phyloP scores from a whole-genome alignment of 1,140 invertebrate species.

The Aricia agestis region DNA sequence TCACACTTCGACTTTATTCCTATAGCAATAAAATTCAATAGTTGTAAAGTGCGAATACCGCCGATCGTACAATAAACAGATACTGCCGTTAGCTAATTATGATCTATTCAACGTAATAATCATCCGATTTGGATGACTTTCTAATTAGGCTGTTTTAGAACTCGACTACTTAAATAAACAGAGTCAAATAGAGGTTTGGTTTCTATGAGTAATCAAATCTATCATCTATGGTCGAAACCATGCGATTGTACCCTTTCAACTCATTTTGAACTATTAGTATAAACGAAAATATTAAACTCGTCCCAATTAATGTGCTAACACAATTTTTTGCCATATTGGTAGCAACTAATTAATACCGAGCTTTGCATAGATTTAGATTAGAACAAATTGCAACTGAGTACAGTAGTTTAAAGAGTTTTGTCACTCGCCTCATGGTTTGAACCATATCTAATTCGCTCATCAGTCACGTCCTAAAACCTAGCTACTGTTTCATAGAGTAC shows the following conservation, averaged over 20 bases:
- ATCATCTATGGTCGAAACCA: background rate
- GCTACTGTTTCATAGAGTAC: background rate
- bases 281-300: no score
- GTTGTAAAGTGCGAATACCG: no score
- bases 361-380: no score
- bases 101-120: background rate
- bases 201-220: background rate
- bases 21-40: background rate
- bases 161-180: background rate
- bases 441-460: no score
- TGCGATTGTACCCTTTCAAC: no score
- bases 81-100: background rate
- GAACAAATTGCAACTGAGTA: no score
- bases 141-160: background rate
- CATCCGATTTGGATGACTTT: background rate
- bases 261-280: no score
- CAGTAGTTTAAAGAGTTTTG: no score
- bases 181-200: background rate
- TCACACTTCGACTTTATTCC: background rate
- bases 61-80: background rate
- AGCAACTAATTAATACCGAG: no score
- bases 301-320: no score
- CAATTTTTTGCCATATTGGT: no score
- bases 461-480: background rate
- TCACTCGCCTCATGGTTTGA: no score